A percentile compares a stretch with the other conserved stretches of the same genome.
These are phyloP conservation scores for Oxyruncus cristatus DNA, from an alignment of 2,113 vertebrate species.

Conservation along the genomic window DNA sequence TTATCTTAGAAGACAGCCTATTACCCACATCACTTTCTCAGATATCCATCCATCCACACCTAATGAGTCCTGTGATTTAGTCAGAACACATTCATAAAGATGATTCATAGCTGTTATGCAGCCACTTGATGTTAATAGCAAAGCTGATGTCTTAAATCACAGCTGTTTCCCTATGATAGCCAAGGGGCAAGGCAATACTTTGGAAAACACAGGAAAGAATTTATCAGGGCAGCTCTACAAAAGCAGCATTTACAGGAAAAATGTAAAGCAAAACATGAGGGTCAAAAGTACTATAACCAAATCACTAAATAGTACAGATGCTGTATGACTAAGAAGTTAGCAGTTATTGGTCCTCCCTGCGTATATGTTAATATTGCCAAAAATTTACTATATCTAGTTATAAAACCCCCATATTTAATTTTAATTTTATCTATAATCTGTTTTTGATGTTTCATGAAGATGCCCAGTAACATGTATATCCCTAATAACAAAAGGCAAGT, in stretches of 20 bases:
- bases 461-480: not conserved
- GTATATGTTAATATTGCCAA: not conserved
- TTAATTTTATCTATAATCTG: not conserved
- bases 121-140: constrained; percentile 57
- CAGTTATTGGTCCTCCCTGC: not conserved
- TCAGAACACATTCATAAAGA: constrained; percentile 64
- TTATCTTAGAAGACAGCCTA: constrained; percentile 26
- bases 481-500: not conserved
- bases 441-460: not conserved
- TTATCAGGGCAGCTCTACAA: constrained; percentile 22
- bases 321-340: not conserved
- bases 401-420: not conserved
- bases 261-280: constrained; percentile 10
- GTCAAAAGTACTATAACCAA: not conserved
- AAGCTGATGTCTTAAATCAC: constrained; percentile 68
- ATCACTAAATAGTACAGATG: not conserved
- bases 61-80: constrained; percentile 54
- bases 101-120: constrained; percentile 64
- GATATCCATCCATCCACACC: constrained; percentile 57
- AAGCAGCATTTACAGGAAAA: constrained; percentile 51
- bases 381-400: not conserved
- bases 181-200: constrained; percentile 60
- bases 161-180: constrained; percentile 65
- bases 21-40: constrained; percentile 26
- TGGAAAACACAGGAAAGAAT: constrained; percentile 46